A percentile compares a stretch with the other conserved stretches of the same genome.
Evolutionary conservation across 2,797 vertebrate genomes (phyloP).

Genomic region (Halcyon badia): DNA sequence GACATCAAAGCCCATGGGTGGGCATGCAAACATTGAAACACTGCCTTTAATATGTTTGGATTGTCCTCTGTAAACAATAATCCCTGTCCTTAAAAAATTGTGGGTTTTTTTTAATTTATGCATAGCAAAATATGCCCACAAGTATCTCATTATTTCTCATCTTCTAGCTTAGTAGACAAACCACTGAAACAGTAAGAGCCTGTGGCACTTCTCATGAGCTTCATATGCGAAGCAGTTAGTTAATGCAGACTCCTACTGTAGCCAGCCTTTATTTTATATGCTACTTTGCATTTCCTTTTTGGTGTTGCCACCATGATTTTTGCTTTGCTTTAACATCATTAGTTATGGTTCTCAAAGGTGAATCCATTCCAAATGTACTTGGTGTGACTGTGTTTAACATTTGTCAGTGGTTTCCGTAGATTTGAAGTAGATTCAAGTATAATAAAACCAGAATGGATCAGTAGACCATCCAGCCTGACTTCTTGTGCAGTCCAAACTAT

Average conservation of each 20-base stretch:
- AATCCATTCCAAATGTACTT: background rate
- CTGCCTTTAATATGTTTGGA: background rate
- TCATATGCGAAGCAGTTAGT: background rate
- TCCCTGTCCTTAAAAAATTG: background rate
- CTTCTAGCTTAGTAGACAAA: background rate
- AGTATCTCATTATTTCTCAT: background rate
- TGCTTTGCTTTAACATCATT: background rate
- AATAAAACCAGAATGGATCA: background rate
- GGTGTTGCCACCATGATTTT: background rate
- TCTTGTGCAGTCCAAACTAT: background rate
- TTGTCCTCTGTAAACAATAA: background rate
- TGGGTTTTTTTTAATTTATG: background rate
- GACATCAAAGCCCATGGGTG: background rate
- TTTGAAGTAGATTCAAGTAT: background rate
- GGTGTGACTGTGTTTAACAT: background rate
- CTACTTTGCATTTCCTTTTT: background rate
- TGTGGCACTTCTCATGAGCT: background rate
- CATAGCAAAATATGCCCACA: background rate
- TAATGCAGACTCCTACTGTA: background rate
- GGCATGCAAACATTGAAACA: background rate
- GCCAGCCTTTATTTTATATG: background rate
- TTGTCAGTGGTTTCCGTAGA: background rate
- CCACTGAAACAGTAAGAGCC: background rate
- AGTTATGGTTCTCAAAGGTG: background rate
- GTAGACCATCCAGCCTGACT: background rate